These are phyloP conservation scores for Mus spicilegus DNA, from an alignment of 2,113 vertebrate species.

Conservation along the genomic window DNA sequence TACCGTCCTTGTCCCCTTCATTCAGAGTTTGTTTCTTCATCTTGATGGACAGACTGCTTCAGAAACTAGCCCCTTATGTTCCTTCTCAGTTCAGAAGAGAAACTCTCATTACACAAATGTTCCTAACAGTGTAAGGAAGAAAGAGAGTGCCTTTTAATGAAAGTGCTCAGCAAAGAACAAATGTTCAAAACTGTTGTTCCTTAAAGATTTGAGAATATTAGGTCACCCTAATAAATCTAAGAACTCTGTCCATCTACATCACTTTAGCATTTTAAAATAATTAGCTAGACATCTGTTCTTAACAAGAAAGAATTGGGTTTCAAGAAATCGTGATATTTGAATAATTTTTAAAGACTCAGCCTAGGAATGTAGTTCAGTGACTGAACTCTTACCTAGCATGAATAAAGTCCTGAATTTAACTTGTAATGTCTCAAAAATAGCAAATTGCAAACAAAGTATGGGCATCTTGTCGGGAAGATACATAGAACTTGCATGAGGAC, in stretches of 20 bases:
- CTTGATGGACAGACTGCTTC: not conserved
- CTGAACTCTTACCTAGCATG: not conserved
- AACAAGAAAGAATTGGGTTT: not conserved
- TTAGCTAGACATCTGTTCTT: not conserved
- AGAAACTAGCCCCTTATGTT: not conserved
- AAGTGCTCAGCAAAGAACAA: not conserved
- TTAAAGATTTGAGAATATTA: not conserved
- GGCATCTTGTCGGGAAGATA: not conserved
- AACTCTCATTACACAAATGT: slow-evolving; percentile 5
- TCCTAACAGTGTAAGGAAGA: slow-evolving; percentile 22
- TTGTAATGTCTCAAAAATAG: not conserved
- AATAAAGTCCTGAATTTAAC: not conserved
- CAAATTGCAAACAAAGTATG: not conserved
- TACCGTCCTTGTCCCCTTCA: not conserved
- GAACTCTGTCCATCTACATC: slow-evolving; percentile 40
- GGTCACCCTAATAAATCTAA: not conserved
- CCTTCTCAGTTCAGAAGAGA: not conserved
- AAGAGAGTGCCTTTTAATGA: not conserved
- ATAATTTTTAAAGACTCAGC: not conserved
- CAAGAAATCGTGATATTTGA: slow-evolving; percentile 8
- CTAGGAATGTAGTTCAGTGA: not conserved
- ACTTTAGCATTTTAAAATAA: not conserved
- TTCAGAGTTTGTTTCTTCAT: not conserved
- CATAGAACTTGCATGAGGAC: slow-evolving; percentile 27
- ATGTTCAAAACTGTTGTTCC: not conserved